A percentile compares a stretch with the other conserved stretches of the same genome.
These are phyloP conservation scores for Sycophila texana DNA, from an alignment of 2,888 invertebrate genomes.

Conservation along the genomic window DNA sequence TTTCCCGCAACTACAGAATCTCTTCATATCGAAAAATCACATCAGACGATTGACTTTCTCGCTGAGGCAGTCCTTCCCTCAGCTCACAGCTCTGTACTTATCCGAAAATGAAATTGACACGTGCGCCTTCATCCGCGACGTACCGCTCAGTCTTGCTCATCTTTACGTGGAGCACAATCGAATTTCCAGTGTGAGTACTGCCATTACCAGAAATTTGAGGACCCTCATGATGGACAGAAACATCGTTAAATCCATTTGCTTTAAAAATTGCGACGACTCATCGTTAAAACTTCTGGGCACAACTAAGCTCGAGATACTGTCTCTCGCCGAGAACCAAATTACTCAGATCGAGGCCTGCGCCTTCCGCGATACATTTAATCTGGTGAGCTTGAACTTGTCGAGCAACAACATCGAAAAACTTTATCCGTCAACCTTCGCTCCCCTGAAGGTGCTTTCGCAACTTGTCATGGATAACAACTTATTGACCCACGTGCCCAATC, in stretches of 20 bases:
- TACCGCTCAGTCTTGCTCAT: slow-evolving; percentile 61
- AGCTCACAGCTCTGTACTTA: slow-evolving; percentile 63
- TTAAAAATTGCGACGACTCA: slow-evolving; percentile 58
- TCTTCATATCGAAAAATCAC: slow-evolving; percentile 64
- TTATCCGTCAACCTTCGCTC: slow-evolving; percentile 52
- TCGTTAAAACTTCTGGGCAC: slow-evolving; percentile 58
- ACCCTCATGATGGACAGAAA: slow-evolving; percentile 64
- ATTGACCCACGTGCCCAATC: slow-evolving; percentile 50
- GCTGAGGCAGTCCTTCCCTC: slow-evolving; percentile 60
- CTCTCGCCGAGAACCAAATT: slow-evolving; percentile 63
- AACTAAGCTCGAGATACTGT: slow-evolving; percentile 60
- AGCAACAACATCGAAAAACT: slow-evolving; percentile 58
- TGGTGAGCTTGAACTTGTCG: slow-evolving; percentile 59
- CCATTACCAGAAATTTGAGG: slow-evolving; percentile 56
- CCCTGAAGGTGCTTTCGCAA: slow-evolving; percentile 25
- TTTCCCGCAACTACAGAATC: slow-evolving; percentile 61
- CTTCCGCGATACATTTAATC: slow-evolving; percentile 59
- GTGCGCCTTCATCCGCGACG: slow-evolving; percentile 58
- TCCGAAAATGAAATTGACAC: slow-evolving; percentile 63
- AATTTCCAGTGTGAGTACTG: slow-evolving; percentile 59
- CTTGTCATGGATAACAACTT: slow-evolving; percentile 55
- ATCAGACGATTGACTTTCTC: slow-evolving; percentile 60
- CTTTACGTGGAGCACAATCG: slow-evolving; percentile 63
- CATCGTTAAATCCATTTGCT: slow-evolving; percentile 60
- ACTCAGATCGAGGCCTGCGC: slow-evolving; percentile 51